Percentiles rank a stretch among this genome's conserved stretches.
Conservation (phyloP, 2,113 vertebrate genomes). For the Scalopus aquaticus region DNA sequence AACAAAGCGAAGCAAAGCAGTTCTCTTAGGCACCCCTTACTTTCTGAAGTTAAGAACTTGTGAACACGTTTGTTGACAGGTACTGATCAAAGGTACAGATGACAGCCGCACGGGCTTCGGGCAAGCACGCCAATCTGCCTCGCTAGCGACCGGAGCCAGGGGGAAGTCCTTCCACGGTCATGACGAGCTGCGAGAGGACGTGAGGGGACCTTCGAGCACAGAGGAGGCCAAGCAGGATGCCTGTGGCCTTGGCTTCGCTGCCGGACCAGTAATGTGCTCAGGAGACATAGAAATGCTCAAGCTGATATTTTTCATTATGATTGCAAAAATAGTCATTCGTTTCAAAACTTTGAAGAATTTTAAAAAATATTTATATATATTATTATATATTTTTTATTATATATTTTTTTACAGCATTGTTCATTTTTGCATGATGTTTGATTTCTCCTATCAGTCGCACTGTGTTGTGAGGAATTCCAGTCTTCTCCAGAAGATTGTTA, state of each 20-base stretch:
- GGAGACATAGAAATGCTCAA: neutral
- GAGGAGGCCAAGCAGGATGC: neutral
- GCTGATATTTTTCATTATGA: neutral
- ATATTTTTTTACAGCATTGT: too few relatives aligned
- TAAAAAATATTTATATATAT: neutral
- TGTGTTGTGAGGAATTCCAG: neutral
- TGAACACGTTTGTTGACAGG: neutral
- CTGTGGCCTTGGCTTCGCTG: neutral
- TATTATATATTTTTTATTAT: too few relatives aligned
- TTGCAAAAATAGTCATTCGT: neutral
- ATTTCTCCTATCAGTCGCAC: too few relatives aligned
- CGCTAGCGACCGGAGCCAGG: neutral
- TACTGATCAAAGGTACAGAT: neutral
- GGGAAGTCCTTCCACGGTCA: neutral
- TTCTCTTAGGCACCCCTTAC: neutral
- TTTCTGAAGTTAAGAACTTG: neutral
- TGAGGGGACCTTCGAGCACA: neutral
- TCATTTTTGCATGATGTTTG: too few relatives aligned
- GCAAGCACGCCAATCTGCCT: neutral
- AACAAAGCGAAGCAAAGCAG: neutral
- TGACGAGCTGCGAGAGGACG: neutral
- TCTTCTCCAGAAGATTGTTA: neutral
- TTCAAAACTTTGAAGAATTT: neutral
- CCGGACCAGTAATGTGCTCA: neutral
- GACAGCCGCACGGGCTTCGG: rapidly evolving